phyloP scores from a whole-genome alignment of 2,797 vertebrate species.

The Diplodus sargus region DNA sequence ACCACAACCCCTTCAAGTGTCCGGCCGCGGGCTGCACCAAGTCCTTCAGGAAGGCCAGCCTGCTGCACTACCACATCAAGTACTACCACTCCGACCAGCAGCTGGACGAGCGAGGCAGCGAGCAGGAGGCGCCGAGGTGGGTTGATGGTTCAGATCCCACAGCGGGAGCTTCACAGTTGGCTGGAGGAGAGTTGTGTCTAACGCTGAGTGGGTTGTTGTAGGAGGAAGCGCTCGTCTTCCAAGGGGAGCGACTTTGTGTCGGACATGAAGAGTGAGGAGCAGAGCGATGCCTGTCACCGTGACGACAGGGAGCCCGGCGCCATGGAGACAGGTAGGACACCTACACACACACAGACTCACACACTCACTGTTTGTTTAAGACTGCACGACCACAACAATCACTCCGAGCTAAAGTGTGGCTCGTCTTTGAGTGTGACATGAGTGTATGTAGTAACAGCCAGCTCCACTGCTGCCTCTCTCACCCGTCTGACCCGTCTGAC shows the following conservation, averaged over 20 bases:
- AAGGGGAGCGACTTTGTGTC: constrained; percentile 74
- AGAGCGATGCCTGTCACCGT: constrained; percentile 71
- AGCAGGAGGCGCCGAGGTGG: constrained; percentile 56
- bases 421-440: not conserved
- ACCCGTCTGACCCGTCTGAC: not conserved
- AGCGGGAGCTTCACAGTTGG: not conserved
- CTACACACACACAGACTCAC: not conserved
- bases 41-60: constrained; percentile 95
- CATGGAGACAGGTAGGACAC: constrained; percentile 79
- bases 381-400: not conserved
- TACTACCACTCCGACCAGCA: constrained; percentile 95
- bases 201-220: constrained; percentile 12
- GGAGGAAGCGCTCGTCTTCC: constrained; percentile 67
- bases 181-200: not conserved
- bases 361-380: not conserved
- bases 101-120: constrained; percentile 61
- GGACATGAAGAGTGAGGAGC: constrained; percentile 81
- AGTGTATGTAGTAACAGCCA: not conserved
- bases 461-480: not conserved
- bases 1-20: constrained; percentile 97
- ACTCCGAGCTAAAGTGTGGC: too few relatives aligned
- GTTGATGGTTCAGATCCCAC: not conserved
- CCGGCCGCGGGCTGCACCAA: constrained; percentile 92
- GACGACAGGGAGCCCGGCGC: constrained; percentile 73
- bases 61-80: constrained; percentile 98